Conservation (phyloP, 2,797 vertebrate genomes). For the Intellagama lesueurii region DNA sequence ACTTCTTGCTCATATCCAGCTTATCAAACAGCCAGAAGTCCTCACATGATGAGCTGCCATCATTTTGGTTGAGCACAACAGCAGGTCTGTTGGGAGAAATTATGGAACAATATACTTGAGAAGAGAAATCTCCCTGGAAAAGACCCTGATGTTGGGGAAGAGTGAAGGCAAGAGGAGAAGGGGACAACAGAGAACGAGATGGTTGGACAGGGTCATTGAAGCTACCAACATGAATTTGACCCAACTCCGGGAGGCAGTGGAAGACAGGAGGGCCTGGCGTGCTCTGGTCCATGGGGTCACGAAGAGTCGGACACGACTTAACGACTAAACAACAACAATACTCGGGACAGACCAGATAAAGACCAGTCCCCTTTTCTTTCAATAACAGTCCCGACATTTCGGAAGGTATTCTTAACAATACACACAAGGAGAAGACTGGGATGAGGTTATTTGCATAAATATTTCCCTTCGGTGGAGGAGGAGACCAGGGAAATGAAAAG, state of each 20-base stretch:
- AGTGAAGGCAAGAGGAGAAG: too few relatives aligned
- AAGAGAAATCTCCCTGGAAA: too few relatives aligned
- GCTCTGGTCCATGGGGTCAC: too few relatives aligned
- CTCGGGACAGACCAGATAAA: background rate
- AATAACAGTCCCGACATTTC: background rate
- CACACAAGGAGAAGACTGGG: background rate
- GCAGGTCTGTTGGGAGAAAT: background rate
- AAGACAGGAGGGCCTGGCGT: too few relatives aligned
- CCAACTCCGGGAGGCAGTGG: too few relatives aligned
- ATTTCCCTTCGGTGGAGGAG: background rate
- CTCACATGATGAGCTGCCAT: background rate
- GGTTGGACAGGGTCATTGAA: too few relatives aligned
- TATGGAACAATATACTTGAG: background rate
- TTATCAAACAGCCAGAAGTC: background rate
- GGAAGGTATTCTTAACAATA: background rate
- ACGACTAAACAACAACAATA: too few relatives aligned
- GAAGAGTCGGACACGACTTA: too few relatives aligned
- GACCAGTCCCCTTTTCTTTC: background rate
- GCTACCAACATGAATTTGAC: too few relatives aligned
- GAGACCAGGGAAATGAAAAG: conserved; percentile 8
- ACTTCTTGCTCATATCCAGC: background rate
- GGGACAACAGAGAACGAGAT: too few relatives aligned
- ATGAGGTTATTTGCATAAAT: too few relatives aligned
- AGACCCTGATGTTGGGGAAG: too few relatives aligned
- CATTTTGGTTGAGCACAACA: background rate